Percentiles rank a stretch among this genome's conserved stretches.
Conservation (phyloP, 2,113 vertebrate genomes). For the Ceuthmochares aereus region DNA sequence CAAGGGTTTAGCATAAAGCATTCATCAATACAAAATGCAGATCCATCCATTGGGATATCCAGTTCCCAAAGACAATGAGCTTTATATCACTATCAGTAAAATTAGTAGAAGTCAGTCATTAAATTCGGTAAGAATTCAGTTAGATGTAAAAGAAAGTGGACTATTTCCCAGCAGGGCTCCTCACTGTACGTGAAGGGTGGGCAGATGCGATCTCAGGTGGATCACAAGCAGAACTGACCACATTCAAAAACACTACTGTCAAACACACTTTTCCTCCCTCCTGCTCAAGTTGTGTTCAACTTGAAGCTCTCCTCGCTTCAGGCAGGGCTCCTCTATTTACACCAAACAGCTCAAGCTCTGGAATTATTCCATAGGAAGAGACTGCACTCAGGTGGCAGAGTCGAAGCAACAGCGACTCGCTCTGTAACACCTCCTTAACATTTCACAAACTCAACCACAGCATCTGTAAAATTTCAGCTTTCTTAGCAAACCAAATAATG, state of each 20-base stretch:
- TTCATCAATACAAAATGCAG: not conserved
- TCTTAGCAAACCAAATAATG: not conserved
- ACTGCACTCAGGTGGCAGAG: not conserved
- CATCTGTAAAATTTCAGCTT: not conserved
- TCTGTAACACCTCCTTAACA: not conserved
- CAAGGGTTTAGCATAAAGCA: not conserved
- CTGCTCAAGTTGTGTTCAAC: not conserved
- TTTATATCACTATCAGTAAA: not conserved
- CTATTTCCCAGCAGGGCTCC: not conserved
- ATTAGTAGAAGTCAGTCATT: not conserved
- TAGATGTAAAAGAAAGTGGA: not conserved
- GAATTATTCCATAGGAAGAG: not conserved
- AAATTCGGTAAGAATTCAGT: not conserved
- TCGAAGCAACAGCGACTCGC: not conserved
- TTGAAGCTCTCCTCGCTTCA: not conserved
- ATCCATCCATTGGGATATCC: not conserved
- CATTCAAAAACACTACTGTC: not conserved
- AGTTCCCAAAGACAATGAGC: not conserved
- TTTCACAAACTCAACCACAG: not conserved
- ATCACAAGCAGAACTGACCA: not conserved
- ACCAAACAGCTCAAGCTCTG: not conserved
- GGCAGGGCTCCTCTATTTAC: not conserved
- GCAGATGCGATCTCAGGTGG: not conserved
- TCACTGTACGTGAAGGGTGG: too few species aligned
- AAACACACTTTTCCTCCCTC: rapidly evolving